These are phyloP conservation scores for Umimayanthus kanabou DNA, from an alignment of 92 coral and sea anemone species.

Conservation along the genomic window DNA sequence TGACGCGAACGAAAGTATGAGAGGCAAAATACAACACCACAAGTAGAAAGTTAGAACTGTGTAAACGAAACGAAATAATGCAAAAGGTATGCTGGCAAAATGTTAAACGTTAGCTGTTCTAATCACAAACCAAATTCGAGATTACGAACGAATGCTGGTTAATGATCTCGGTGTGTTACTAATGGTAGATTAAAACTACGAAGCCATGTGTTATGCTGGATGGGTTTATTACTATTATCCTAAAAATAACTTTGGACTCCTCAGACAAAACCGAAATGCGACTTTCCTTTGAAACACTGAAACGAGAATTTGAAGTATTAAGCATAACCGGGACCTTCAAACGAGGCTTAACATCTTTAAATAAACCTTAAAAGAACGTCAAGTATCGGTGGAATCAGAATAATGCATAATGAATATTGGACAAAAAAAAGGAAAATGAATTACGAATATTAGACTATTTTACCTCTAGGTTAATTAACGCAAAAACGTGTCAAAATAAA, in stretches of 20 bases:
- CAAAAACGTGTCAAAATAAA: too few species aligned
- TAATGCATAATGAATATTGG: too few species aligned
- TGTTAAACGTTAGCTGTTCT: neutral
- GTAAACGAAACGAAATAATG: neutral
- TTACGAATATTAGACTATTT: too few species aligned
- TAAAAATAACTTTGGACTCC: too few species aligned
- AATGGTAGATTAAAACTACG: neutral
- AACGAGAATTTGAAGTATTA: neutral
- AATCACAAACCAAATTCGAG: neutral
- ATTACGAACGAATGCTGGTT: neutral
- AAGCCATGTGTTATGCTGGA: neutral
- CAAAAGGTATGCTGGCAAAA: neutral
- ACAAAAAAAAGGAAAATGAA: too few species aligned
- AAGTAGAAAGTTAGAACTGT: neutral
- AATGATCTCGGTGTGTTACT: too few species aligned
- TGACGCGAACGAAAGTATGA: conserved; percentile 4
- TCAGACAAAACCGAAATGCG: neutral
- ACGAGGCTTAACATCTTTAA: too few species aligned
- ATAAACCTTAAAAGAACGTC: too few species aligned
- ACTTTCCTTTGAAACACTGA: neutral
- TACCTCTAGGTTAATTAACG: too few species aligned
- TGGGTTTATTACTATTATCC: neutral
- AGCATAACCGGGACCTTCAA: too few species aligned
- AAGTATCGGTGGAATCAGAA: too few species aligned
- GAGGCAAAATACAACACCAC: neutral